Percentiles rank a stretch among this genome's conserved stretches.
Conservation (phyloP, 1,140 invertebrate genomes). For the Micrasema longulum region DNA sequence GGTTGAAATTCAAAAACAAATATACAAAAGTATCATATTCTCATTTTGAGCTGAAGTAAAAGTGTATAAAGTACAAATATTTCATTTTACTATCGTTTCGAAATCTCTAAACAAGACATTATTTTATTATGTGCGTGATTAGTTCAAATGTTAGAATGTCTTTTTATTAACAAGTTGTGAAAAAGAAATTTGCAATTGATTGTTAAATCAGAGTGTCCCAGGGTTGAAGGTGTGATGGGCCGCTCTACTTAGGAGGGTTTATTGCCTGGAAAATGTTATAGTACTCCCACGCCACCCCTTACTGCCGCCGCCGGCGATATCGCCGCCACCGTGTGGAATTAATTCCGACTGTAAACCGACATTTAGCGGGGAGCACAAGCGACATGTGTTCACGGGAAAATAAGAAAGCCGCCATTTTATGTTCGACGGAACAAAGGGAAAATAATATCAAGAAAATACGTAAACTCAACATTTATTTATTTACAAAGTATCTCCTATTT, state of each 20-base stretch:
- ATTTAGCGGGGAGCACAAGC: conserved; percentile 17
- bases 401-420: conserved; percentile 23
- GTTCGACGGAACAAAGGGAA: conserved; percentile 1
- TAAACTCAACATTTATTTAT: too few species aligned
- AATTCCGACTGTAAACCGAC: conserved; percentile 37
- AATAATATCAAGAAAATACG: background rate
- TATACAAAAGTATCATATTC: too few species aligned
- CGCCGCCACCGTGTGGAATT: conserved; percentile 36
- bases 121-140: too few species aligned
- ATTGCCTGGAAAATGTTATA: conserved; percentile 53
- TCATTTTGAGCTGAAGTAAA: too few species aligned
- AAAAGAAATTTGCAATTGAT: too few species aligned
- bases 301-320: conserved; percentile 27
- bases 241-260: conserved; percentile 51
- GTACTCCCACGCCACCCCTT: conserved; percentile 22
- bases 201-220: background rate
- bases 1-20: too few species aligned
- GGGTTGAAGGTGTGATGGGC: conserved; percentile 25
- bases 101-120: too few species aligned
- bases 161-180: too few species aligned
- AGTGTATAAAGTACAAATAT: too few species aligned
- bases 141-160: too few species aligned
- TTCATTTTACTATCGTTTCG: too few species aligned
- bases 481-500: too few species aligned
- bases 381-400: conserved; percentile 30